Evolutionary conservation across 2,797 vertebrate species (phyloP).

Genomic region (Aselliscus stoliczkanus): DNA sequence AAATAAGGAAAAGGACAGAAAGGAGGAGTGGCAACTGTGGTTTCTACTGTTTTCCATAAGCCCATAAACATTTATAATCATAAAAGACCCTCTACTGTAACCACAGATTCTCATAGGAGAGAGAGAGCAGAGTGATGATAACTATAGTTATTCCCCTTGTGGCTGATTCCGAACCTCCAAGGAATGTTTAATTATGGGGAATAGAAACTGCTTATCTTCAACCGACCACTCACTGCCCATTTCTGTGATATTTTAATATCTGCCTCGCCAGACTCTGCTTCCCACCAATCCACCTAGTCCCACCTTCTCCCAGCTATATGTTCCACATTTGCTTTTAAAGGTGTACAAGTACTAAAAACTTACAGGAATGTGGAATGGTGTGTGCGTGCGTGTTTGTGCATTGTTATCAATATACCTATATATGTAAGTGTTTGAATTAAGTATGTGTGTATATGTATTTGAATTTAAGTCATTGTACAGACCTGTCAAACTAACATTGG

Average conservation of each 20-base stretch:
- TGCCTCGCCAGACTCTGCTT: neutral
- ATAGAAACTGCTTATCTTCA: neutral
- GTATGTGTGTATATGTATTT: neutral
- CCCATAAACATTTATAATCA: neutral
- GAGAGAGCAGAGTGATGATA: neutral
- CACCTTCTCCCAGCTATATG: neutral
- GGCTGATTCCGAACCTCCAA: constrained; percentile 13
- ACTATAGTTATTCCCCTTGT: neutral
- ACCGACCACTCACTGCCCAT: neutral
- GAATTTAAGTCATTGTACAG: neutral
- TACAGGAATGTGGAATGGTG: neutral
- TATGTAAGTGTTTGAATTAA: neutral
- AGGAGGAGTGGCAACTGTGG: neutral
- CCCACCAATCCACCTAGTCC: neutral
- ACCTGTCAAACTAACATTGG: neutral
- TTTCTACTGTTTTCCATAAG: constrained; percentile 27
- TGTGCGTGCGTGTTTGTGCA: neutral
- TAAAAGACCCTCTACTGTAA: constrained; percentile 3
- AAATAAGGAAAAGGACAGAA: neutral
- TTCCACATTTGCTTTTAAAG: constrained; percentile 12
- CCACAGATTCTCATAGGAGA: neutral
- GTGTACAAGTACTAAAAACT: neutral
- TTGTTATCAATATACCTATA: neutral
- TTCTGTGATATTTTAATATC: constrained; percentile 12
- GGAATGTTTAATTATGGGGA: neutral